Evolutionary conservation across 2,888 invertebrate species (phyloP).

Genomic region (Protodeltote pygarga): DNA sequence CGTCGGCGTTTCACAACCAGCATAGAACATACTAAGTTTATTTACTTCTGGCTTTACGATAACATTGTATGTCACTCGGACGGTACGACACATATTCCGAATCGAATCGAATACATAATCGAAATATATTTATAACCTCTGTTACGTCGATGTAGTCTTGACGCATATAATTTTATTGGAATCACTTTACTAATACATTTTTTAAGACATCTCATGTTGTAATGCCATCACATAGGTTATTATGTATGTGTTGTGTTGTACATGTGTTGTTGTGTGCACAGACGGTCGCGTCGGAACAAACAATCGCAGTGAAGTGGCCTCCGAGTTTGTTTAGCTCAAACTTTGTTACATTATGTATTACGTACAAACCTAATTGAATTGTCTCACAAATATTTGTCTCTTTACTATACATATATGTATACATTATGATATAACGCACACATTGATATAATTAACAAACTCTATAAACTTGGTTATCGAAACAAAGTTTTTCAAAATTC

Average conservation of each 20-base stretch:
- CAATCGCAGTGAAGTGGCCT: slow-evolving; percentile 59
- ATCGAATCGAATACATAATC: no score
- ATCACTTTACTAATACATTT: no score
- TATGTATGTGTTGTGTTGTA: background rate
- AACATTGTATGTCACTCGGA: no score
- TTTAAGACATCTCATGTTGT: no score
- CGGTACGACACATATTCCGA: no score
- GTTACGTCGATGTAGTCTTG: no score
- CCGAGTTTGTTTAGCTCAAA: slow-evolving; percentile 50
- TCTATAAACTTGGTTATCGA: background rate
- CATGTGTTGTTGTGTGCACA: slow-evolving; percentile 40
- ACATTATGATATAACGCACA: background rate
- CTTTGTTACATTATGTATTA: slow-evolving; percentile 59
- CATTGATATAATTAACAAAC: slow-evolving; percentile 1
- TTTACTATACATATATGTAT: background rate
- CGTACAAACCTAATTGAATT: slow-evolving; percentile 64
- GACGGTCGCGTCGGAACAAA: slow-evolving; percentile 57
- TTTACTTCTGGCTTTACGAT: no score
- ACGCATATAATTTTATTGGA: no score
- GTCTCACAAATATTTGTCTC: slow-evolving; percentile 60
- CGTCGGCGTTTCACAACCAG: no score
- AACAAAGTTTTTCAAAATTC: background rate
- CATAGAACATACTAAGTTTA: no score
- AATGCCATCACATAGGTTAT: no score
- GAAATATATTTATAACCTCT: no score